A percentile compares a stretch with the other conserved stretches of the same genome.
Conservation (phyloP, 2,888 invertebrate genomes). For the Prenolepis imparis region DNA sequence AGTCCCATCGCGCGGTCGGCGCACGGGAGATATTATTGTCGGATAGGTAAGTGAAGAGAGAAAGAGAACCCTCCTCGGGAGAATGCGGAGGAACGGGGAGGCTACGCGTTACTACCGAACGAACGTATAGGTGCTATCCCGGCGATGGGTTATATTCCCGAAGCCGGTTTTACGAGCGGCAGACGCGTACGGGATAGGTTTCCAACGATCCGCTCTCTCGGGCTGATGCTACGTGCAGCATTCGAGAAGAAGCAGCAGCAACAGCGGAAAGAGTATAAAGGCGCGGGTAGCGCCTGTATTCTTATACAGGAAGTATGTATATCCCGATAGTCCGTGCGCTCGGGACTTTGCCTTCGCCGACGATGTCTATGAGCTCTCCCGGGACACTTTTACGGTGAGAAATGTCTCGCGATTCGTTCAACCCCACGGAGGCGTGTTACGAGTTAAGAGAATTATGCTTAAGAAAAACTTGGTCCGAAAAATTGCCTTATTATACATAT, state of each 20-base stretch:
- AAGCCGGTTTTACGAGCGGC: slow-evolving; percentile 77
- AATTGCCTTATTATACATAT: not conserved
- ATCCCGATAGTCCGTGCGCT: not conserved
- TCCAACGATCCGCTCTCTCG: slow-evolving; percentile 66
- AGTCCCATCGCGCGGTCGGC: slow-evolving; percentile 31
- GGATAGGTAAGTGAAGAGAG: slow-evolving; percentile 64
- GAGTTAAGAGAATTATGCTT: slow-evolving; percentile 35
- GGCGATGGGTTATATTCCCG: slow-evolving; percentile 76
- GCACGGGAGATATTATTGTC: slow-evolving; percentile 65
- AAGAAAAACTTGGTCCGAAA: slow-evolving; percentile 2
- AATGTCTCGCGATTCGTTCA: slow-evolving; percentile 64
- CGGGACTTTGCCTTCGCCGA: slow-evolving; percentile 49
- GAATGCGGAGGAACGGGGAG: slow-evolving; percentile 62
- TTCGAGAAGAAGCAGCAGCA: slow-evolving; percentile 39
- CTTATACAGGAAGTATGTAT: slow-evolving; percentile 37
- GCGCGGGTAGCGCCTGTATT: not conserved
- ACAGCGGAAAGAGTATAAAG: slow-evolving; percentile 42
- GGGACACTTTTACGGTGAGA: slow-evolving; percentile 51
- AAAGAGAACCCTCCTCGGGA: slow-evolving; percentile 26
- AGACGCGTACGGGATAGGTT: slow-evolving; percentile 70
- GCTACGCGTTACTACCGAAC: slow-evolving; percentile 67
- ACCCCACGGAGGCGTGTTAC: slow-evolving; percentile 54
- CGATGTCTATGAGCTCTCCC: slow-evolving; percentile 43
- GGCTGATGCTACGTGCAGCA: slow-evolving; percentile 34
- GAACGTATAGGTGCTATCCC: slow-evolving; percentile 76